Percentiles rank a stretch among this genome's conserved stretches.
phyloP scores from a whole-genome alignment of 1,140 invertebrate species.

The Ceratosolen fusciceps region DNA sequence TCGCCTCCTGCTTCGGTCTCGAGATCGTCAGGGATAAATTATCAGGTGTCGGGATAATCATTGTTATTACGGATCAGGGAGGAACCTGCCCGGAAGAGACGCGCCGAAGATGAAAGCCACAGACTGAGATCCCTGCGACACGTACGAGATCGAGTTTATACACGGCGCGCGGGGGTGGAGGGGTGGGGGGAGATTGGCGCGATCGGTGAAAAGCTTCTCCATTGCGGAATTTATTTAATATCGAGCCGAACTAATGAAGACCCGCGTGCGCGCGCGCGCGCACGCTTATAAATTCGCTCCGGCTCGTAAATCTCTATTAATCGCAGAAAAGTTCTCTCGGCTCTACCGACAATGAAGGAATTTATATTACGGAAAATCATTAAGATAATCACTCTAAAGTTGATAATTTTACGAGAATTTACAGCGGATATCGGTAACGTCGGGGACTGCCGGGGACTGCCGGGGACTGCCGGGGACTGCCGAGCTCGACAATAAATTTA shows the following conservation, averaged over 20 bases:
- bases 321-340: not conserved
- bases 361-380: not conserved
- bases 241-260: not conserved
- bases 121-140: not conserved
- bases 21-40: conserved; percentile 2
- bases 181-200: not conserved
- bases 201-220: not conserved
- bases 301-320: not conserved
- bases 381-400: not conserved
- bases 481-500: not conserved
- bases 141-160: not conserved
- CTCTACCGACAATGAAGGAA: not conserved
- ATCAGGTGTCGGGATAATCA: conserved; percentile 10
- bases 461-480: no score
- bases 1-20: not conserved
- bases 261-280: no score
- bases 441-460: no score
- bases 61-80: not conserved
- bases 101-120: not conserved
- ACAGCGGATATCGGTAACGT: not conserved
- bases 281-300: not conserved
- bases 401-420: not conserved
- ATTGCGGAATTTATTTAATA: not conserved
- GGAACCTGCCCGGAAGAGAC: not conserved
- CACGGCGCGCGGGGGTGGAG: no score